These are phyloP conservation scores for Morbakka virulenta DNA, from an alignment of 30 jellyfish, hydroid and myxozoan species.

Conservation along the genomic window DNA sequence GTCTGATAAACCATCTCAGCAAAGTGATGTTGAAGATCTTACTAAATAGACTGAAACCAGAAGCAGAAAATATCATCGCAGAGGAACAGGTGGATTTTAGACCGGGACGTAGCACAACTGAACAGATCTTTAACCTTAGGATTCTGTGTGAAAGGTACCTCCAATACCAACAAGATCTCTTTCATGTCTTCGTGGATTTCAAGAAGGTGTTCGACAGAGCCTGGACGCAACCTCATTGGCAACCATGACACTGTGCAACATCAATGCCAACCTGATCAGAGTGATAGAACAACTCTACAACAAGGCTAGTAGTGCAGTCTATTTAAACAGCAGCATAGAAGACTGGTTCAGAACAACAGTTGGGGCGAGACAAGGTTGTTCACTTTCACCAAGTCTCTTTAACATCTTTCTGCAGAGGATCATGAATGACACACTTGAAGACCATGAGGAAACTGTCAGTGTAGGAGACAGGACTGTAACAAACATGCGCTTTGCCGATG, in stretches of 20 bases:
- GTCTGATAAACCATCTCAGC: neutral
- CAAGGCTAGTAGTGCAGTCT: constrained; percentile 3
- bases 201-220: too few relatives aligned
- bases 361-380: constrained; percentile 3
- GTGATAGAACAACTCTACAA: neutral
- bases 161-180: too few relatives aligned
- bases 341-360: neutral
- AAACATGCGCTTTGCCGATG: neutral
- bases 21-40: neutral
- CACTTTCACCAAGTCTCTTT: neutral
- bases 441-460: neutral
- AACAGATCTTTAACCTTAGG: too few relatives aligned
- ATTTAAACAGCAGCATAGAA: neutral
- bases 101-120: too few relatives aligned
- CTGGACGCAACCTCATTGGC: too few relatives aligned
- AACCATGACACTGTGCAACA: too few relatives aligned
- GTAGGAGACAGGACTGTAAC: neutral
- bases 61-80: neutral
- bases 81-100: neutral
- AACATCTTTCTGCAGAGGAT: constrained; percentile 1
- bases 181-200: too few relatives aligned
- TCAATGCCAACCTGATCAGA: neutral
- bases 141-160: too few relatives aligned
- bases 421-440: neutral
- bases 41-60: neutral